Evolutionary conservation across 1,140 invertebrate genomes (phyloP).

Genomic region (Triops longicaudatus): DNA sequence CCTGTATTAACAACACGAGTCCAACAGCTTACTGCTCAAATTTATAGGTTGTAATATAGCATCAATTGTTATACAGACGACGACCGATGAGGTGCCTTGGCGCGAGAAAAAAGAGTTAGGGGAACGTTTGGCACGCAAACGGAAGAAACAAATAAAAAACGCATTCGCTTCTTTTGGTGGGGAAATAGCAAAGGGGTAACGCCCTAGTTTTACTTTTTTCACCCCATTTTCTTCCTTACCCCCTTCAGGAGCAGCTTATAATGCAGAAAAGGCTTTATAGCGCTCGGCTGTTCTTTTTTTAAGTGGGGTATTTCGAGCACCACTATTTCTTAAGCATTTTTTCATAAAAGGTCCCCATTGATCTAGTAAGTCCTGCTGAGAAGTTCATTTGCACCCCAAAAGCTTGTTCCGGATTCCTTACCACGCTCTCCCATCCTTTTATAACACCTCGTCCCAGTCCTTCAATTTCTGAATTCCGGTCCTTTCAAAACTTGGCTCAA

Average conservation of each 20-base stretch:
- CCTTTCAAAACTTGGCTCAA: neutral
- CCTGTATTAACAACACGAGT: neutral
- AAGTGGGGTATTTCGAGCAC: neutral
- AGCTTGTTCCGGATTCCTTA: neutral
- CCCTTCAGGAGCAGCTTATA: neutral
- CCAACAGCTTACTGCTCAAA: neutral
- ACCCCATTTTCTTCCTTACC: neutral
- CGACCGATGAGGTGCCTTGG: neutral
- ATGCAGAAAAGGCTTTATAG: neutral
- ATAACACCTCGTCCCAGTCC: neutral
- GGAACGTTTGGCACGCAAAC: neutral
- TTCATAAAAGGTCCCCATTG: neutral
- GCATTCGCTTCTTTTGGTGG: neutral
- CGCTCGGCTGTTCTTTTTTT: neutral
- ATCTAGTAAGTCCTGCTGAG: conserved; percentile 11
- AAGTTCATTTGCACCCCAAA: conserved; percentile 6
- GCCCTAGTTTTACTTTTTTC: neutral
- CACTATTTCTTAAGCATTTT: neutral
- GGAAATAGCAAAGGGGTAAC: neutral
- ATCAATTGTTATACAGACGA: neutral
- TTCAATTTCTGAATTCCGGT: neutral
- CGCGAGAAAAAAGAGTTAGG: neutral
- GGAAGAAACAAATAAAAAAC: neutral
- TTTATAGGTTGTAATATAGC: neutral
- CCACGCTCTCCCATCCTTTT: neutral